Base-by-base conservation (phyloP, 2,113 vertebrate species). In the Saguinus imperator region DNA sequence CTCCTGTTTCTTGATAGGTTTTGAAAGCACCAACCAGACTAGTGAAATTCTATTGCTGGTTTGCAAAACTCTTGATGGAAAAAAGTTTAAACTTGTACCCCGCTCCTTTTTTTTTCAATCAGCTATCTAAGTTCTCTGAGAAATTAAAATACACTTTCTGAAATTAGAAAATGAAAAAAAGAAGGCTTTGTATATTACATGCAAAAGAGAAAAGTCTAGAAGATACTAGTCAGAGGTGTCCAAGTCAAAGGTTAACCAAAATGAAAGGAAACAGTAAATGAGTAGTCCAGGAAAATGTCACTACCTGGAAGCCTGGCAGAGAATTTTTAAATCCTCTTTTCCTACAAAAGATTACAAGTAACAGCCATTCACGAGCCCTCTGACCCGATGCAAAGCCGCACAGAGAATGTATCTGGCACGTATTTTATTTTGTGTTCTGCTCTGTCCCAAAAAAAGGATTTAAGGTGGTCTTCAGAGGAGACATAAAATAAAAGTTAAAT, bases 91-190 rank as follows among this genome's bases (percentile, higher is more conserved):
- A 50, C 61, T 37, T 61, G 40, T 35, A 50, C 48, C 13, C 45
- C 16, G 5, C 23, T 43, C 37, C 27, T 82, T 58, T 32, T 17
- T 75, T 20, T 73, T 45, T 48, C 8, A 76, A 89, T 58, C 75
- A 87, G 50, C 25, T 8, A 32, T 52, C 18, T 57, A 35, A 79
- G 17, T 45, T 64, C 73, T 94, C 29, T 20, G 52, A 89, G 58
- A 75, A 94, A 43, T 92, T 82, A 94, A 21, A 89, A 86, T 72
- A 61, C 4, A 37, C 18, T 87, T 88, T 89, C 72, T 25, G 25
- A 86, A 76, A 87, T 68, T 25, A 77, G 50, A 66, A 95, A 94
- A 89, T 61, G 81, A 40, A 35, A 68, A 8, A n/a, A 35, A 68
- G 32, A 68, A n/a, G 50, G 4, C 75, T 96, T 81, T 93, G 32